Base-by-base conservation (phyloP, 2,113 vertebrate genomes). In the Isichthys henryi region DNA sequence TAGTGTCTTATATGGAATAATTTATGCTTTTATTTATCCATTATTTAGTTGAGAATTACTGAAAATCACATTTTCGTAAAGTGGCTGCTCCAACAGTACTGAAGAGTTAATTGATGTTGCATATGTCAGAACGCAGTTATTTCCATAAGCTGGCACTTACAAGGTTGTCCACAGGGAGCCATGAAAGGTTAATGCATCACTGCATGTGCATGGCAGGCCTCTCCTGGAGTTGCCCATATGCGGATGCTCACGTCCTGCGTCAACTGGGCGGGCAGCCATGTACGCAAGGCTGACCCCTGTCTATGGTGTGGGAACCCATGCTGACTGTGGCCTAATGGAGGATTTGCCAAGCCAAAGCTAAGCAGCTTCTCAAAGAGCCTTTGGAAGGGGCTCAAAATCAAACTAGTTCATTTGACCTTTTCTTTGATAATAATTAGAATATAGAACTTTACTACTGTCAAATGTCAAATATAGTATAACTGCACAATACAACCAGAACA, bases 281-380 rank as follows among this genome's bases (percentile, higher is more conserved):
- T 90, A 84, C 89, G 23, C 66, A 90, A 90, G 88, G 27, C 90
- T 93, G 90, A 92, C 90, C 92, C 83, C 70, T 17, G 39, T 35
- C 74, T 88, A 92, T 92, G 93, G 87, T 88, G 92, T 92, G 93
- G 92, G 92, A 94, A 91, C 89, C 50, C 70, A 9, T n/a, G 49
- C 35, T 84, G 17, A 50, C 74, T 13, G n/a, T 49, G 45, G 45
- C 46, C 43, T 5, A 7, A 11, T 48, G n/a, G 23, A 50, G n/a
- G 83, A 46, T 85, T 13, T 48, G 23, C 43, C 9, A n/a, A 19
- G 46, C 7, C 83, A 19, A 27, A 66, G n/a, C 3, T 27, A n/a
- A 27, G 58, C 8, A 0, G 3, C 58, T 8, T 9, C 23, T 9
- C 58, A n/a, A 0, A n/a, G 23, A 27, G 45, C 46, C 46, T 49